Evolutionary conservation across 2,888 invertebrate species (phyloP).

Genomic region (Teinopalpus imperialis): DNA sequence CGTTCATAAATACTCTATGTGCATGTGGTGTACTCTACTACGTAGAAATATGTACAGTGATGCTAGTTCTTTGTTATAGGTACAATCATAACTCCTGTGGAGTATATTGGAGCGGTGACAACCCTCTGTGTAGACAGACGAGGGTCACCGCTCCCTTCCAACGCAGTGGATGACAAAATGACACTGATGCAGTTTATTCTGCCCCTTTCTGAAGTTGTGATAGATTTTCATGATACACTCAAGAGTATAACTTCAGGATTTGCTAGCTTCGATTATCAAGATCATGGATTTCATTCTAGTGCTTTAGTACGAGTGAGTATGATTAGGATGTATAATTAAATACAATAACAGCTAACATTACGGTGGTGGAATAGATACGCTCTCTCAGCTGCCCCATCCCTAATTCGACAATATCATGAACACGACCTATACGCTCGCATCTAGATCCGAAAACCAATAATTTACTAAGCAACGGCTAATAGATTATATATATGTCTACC

Average conservation of each 20-base stretch:
- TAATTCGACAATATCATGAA: too few relatives aligned
- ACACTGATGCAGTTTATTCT: slow-evolving; percentile 91
- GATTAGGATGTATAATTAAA: too few relatives aligned
- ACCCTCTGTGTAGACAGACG: slow-evolving; percentile 89
- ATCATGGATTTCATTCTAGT: slow-evolving; percentile 90
- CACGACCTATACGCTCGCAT: too few relatives aligned
- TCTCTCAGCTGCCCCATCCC: too few relatives aligned
- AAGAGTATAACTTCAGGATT: slow-evolving; percentile 96
- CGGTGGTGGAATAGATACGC: too few relatives aligned
- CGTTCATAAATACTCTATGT: too few relatives aligned
- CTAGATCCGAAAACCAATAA: too few relatives aligned
- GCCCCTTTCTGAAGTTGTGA: slow-evolving; percentile 95
- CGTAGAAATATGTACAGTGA: too few relatives aligned
- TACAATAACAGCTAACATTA: too few relatives aligned
- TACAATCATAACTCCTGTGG: slow-evolving; percentile 93
- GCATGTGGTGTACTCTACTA: too few relatives aligned
- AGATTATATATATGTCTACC: too few relatives aligned
- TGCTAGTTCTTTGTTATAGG: slow-evolving; percentile 64
- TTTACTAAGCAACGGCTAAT: too few relatives aligned
- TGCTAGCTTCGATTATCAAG: slow-evolving; percentile 97
- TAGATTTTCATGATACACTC: slow-evolving; percentile 96
- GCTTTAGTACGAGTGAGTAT: slow-evolving; percentile 88
- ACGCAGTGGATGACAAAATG: slow-evolving; percentile 91
- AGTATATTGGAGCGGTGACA: slow-evolving; percentile 86
- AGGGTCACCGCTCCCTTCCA: slow-evolving; percentile 83